Conservation (phyloP, 2,113 vertebrate genomes). For the Excalfactoria chinensis region DNA sequence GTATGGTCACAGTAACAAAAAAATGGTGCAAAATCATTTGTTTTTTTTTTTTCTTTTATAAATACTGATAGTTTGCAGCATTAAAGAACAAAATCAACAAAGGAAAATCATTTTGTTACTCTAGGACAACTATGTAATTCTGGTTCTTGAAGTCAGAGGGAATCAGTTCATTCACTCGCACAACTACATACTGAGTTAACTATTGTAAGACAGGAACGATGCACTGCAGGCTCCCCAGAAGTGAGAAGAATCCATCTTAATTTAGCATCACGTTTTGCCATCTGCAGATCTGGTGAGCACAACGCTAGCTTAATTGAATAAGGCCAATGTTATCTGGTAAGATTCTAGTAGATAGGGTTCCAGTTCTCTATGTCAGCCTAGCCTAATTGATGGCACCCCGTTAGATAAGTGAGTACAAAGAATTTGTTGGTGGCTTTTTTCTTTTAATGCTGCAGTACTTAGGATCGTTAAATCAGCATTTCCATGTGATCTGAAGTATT, state of each 20-base stretch:
- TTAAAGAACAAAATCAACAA: conserved; percentile 73
- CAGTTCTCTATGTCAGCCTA: conserved; percentile 63
- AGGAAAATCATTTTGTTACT: conserved; percentile 48
- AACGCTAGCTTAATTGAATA: conserved; percentile 55
- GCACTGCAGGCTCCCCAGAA: conserved; percentile 55
- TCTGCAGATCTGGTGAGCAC: conserved; percentile 55
- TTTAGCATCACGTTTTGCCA: conserved; percentile 58
- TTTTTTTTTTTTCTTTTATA: conserved; percentile 70
- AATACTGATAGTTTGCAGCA: conserved; percentile 83
- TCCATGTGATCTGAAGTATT: conserved; percentile 81
- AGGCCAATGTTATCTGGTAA: conserved; percentile 63
- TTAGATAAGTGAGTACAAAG: conserved; percentile 75
- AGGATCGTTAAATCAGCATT: conserved; percentile 81
- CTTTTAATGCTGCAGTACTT: conserved; percentile 81
- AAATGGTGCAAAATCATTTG: conserved; percentile 80
- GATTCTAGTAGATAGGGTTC: conserved; percentile 54
- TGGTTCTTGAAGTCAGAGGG: conserved; percentile 41
- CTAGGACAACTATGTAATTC: conserved; percentile 44
- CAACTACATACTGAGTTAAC: conserved; percentile 62
- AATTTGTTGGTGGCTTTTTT: conserved; percentile 42
- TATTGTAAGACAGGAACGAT: conserved; percentile 57
- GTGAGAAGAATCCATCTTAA: conserved; percentile 42
- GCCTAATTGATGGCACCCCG: conserved; percentile 68
- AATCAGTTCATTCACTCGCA: conserved; percentile 53
- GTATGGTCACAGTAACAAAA: conserved; percentile 80